Evolutionary conservation across 2,797 vertebrate species (phyloP).

Genomic region (Darevskia nairensis): DNA sequence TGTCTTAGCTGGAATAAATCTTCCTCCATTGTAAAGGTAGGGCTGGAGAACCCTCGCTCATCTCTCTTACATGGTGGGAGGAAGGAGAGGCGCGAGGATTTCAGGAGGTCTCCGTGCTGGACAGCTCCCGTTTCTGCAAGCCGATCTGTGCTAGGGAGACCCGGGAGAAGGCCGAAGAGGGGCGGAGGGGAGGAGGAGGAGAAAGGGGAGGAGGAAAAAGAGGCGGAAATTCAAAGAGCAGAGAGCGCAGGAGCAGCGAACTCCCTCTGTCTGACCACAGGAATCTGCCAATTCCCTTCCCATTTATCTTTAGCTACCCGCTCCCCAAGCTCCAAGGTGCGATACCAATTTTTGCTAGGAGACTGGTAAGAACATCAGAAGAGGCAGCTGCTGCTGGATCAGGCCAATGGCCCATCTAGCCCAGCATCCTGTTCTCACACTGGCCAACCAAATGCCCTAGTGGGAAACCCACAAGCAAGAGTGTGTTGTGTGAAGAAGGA

Average conservation of each 20-base stretch:
- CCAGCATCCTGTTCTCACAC: too few species aligned
- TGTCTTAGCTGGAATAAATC: conserved; percentile 24
- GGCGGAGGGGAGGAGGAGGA: not conserved
- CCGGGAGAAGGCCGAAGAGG: not conserved
- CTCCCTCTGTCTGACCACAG: not conserved
- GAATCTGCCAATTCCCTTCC: not conserved
- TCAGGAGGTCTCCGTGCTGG: conserved; percentile 7
- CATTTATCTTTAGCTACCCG: not conserved
- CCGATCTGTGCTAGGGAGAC: not conserved
- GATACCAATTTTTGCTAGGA: too few species aligned
- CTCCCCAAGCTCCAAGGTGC: too few species aligned
- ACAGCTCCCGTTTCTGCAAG: not conserved
- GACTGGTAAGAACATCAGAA: too few species aligned
- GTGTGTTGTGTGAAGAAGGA: too few species aligned
- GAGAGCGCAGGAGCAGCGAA: conserved; percentile 33
- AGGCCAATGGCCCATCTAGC: too few species aligned
- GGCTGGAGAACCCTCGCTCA: not conserved
- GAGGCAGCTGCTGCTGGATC: too few species aligned
- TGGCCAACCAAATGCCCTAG: too few species aligned
- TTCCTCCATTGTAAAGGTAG: conserved; percentile 13
- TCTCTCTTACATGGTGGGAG: conserved; percentile 1
- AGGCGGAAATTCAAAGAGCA: conserved; percentile 23
- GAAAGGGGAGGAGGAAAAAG: not conserved
- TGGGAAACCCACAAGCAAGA: too few species aligned
- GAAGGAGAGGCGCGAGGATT: not conserved